Base-by-base conservation (phyloP, 1,140 invertebrate species). In the Nylanderia fulva region DNA sequence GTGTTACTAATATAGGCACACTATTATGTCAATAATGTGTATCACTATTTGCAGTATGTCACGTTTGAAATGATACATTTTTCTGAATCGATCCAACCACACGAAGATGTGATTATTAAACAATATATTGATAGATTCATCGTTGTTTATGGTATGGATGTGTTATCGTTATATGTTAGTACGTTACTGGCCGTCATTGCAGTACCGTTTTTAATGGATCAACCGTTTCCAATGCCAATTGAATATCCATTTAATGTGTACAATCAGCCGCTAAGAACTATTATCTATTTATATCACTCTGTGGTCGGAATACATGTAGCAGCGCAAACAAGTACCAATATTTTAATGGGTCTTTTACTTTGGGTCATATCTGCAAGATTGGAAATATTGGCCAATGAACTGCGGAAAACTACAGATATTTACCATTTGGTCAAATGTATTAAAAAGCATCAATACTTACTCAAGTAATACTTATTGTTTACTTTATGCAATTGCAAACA, bases 331-430 rank as follows among this genome's bases (percentile, higher is more conserved):
- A 36, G 45, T 7, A 13, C 18, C 1, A 87, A 85, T 58, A 0
- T 52, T 27, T 60, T 60, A 6, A 54, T 52, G 8, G 71, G 74
- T 6, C 6, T 79, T 4, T 61, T 89, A 1, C 18, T 87, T 0
- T 83, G 77, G 83, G 79, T 72, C 33, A 9, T 68, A 9, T 33
- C 72, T 0, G 88, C 86, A 9, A 82, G 83, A 54, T 77, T 85
- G 52, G 84, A 86, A 4, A 60, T 89, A 0, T 36, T 89, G 4
- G 21, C 9, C 5, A 42, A 63, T 3, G 54, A 86, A 6, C 6
- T 89, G 15, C n/a, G 29, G 1, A 27, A 1, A 3, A 21, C 24
- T 15, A 54, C 48, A 6, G 21, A 61, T n/a, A 0, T 48, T 0
- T 15, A 56, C 0, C 1, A 77, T 8, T 33, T 89, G 13, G 24